phyloP scores from a whole-genome alignment of 2,797 vertebrate species.

The Emys orbicularis region DNA sequence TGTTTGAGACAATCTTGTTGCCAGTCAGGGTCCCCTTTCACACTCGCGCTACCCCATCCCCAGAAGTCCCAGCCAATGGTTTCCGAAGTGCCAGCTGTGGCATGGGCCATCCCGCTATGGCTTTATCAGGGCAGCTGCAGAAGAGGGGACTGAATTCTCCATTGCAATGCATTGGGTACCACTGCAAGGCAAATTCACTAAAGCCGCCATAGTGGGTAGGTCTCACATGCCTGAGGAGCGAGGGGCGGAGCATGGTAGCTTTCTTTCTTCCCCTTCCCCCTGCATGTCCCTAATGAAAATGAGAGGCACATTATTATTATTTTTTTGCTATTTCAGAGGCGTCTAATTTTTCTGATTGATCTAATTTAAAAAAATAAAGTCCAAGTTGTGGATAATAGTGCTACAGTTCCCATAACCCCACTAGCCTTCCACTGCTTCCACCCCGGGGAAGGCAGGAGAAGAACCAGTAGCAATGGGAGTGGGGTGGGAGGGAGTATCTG shows the following conservation, averaged over 20 bases:
- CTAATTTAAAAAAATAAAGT: not conserved
- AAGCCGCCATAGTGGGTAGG: not conserved
- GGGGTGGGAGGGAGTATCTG: not conserved
- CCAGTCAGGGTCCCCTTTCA: not conserved
- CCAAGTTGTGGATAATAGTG: not conserved
- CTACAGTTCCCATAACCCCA: no score
- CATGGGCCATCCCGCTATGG: not conserved
- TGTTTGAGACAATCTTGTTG: not conserved
- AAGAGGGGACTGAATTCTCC: not conserved
- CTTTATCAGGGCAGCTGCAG: not conserved
- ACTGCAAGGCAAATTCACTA: not conserved
- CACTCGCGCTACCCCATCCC: not conserved
- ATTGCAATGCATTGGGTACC: not conserved
- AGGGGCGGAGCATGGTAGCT: not conserved
- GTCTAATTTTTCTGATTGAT: not conserved
- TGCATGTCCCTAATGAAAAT: not conserved
- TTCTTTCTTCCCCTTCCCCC: not conserved
- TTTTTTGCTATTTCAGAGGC: not conserved
- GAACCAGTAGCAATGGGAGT: not conserved
- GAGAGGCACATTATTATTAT: not conserved
- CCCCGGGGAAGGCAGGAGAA: not conserved
- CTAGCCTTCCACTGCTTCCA: not conserved
- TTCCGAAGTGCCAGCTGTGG: not conserved
- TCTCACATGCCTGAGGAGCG: no score
- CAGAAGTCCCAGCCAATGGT: not conserved